Percentiles rank a stretch among this genome's conserved stretches.
Evolutionary conservation across 1,140 invertebrate genomes (phyloP).

Genomic region (Anthonomus grandis): DNA sequence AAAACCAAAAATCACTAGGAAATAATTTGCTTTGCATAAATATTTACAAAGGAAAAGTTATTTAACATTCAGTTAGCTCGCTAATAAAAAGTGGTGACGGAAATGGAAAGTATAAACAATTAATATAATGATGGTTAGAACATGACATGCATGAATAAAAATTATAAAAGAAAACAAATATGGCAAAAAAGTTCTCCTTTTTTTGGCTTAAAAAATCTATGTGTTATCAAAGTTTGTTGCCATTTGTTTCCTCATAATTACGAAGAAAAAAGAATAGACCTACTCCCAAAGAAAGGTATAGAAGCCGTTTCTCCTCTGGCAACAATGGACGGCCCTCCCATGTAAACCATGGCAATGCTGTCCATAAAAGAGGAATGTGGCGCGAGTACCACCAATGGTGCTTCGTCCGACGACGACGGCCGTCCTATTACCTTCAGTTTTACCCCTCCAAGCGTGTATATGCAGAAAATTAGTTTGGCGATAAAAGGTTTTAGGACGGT

Average conservation of each 20-base stretch:
- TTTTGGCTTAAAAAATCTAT: no score
- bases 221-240: no score
- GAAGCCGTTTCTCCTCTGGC: slow-evolving; percentile 77
- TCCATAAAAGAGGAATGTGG: slow-evolving; percentile 92
- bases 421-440: slow-evolving; percentile 69
- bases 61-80: no score
- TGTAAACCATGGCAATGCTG: slow-evolving; percentile 74
- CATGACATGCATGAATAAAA: neutral
- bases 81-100: no score
- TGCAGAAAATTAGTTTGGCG: slow-evolving; percentile 65
- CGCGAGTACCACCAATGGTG: slow-evolving; percentile 81
- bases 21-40: no score
- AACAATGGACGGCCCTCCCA: slow-evolving; percentile 82
- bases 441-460: slow-evolving; percentile 77
- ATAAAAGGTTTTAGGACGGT: slow-evolving; percentile 48
- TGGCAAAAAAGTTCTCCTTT: neutral
- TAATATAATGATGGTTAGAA: no score
- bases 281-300: slow-evolving; percentile 88
- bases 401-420: slow-evolving; percentile 55
- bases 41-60: no score
- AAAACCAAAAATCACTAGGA: no score
- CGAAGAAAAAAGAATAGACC: slow-evolving; percentile 40
- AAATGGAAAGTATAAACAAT: no score
- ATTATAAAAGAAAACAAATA: no score
- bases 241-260: neutral